phyloP scores from a whole-genome alignment of 2,113 vertebrate genomes.

The Ailuropoda melanoleuca region DNA sequence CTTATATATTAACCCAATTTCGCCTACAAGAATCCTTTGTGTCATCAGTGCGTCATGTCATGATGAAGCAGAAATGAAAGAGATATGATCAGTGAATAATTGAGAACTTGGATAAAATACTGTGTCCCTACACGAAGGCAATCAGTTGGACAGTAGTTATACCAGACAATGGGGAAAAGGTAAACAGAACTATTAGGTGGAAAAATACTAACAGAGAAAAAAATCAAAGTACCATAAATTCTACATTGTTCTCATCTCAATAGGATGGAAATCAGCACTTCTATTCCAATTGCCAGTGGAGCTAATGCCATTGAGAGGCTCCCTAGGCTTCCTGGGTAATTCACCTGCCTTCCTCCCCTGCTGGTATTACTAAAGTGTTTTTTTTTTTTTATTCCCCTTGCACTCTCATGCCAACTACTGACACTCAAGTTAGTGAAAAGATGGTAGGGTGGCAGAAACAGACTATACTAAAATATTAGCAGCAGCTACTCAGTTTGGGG shows the following conservation, averaged over 20 bases:
- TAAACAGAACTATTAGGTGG: background rate
- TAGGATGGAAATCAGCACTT: background rate
- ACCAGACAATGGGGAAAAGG: background rate
- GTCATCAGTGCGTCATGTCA: no score
- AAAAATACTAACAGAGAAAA: accelerated
- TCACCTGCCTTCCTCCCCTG: background rate
- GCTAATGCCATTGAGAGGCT: background rate
- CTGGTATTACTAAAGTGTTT: background rate
- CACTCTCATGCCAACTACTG: background rate
- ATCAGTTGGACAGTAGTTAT: background rate
- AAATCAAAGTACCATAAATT: background rate
- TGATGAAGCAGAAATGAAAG: background rate
- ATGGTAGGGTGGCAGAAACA: background rate
- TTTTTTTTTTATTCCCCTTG: background rate
- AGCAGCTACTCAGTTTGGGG: background rate
- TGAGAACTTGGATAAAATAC: background rate
- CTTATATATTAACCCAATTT: accelerated
- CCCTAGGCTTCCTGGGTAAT: background rate
- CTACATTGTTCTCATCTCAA: background rate
- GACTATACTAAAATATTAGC: background rate
- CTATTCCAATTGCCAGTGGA: background rate
- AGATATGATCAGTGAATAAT: background rate
- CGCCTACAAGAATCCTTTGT: background rate
- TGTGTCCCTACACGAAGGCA: background rate
- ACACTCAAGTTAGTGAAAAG: background rate